Evolutionary conservation across 2,888 invertebrate species (phyloP).

Genomic region (Orchestes rusci): DNA sequence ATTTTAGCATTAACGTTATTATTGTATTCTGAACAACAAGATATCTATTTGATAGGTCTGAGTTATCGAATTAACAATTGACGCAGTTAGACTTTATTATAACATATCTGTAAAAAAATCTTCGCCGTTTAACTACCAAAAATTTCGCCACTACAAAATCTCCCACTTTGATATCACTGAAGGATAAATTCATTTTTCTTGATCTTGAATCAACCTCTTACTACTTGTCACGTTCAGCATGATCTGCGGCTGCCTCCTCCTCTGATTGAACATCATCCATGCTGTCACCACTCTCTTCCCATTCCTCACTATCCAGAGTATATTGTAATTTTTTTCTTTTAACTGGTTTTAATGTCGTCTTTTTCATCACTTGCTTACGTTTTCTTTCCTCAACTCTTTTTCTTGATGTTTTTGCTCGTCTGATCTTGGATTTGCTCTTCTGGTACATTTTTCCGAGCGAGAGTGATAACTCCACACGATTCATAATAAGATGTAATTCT

Average conservation of each 20-base stretch:
- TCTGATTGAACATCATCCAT: conserved; percentile 4
- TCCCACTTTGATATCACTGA: conserved; percentile 3
- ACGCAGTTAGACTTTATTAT: too few species aligned
- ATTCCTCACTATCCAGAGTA: conserved; percentile 4
- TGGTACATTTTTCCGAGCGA: not conserved
- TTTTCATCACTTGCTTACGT: conserved; percentile 2
- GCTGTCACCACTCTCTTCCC: conserved; percentile 5
- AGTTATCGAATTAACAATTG: too few species aligned
- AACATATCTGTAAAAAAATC: not conserved
- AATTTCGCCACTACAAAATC: not conserved
- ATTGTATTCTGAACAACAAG: too few species aligned
- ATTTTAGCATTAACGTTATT: too few species aligned
- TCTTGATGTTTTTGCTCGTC: not conserved
- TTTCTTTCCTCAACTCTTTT: conserved; percentile 4
- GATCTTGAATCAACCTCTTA: conserved; percentile 1
- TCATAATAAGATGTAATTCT: not conserved
- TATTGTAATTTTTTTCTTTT: conserved; percentile 4
- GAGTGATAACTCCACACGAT: not conserved
- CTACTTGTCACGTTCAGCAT: conserved; percentile 3
- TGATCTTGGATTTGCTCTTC: not conserved
- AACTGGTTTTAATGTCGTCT: not conserved
- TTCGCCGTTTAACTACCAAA: not conserved
- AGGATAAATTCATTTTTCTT: conserved; percentile 2
- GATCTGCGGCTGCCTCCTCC: conserved; percentile 1
- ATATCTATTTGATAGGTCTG: too few species aligned